phyloP scores from a whole-genome alignment of 2,113 vertebrate genomes.

The Xenopus tropicalis region UCB_Xtro_10.0 CM004447.2:161593501-161594000 shows the following conservation, averaged over 20 bases:
- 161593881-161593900: rapidly evolving
- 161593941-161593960: rapidly evolving
- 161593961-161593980: no score
- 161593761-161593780: no score
- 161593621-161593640: rapidly evolving
- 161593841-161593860: no score
- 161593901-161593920: rapidly evolving
- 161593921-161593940: neutral
- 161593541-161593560: rapidly evolving
- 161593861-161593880: no score
- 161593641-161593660: rapidly evolving
- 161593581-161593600: neutral
- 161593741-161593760: rapidly evolving
- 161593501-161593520: no score
- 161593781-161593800: rapidly evolving
- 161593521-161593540: neutral
- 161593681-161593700: rapidly evolving
- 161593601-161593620: rapidly evolving
- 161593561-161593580: rapidly evolving
- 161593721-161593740: no score
- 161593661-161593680: neutral
- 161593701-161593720: no score
- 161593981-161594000: neutral
- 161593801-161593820: no score
- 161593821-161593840: rapidly evolving